These are phyloP conservation scores for Thereva unica DNA, from an alignment of 2,888 invertebrate genomes.

Conservation along the genomic window DNA sequence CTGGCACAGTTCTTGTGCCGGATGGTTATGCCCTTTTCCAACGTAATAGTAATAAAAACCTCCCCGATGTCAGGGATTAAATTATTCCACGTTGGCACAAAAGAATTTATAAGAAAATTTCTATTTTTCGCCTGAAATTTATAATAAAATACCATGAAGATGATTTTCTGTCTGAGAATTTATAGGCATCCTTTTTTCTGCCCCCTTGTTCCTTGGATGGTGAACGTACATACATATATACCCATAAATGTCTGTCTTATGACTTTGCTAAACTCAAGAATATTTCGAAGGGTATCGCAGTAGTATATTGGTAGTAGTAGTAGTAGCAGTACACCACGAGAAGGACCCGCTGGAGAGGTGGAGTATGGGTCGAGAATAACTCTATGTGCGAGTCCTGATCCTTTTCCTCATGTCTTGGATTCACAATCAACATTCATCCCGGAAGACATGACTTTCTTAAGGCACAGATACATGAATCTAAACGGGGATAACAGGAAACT, in stretches of 20 bases:
- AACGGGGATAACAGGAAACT: slow-evolving; percentile 15
- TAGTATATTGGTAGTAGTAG: too few species aligned
- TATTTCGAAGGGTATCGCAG: not conserved
- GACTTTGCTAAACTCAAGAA: slow-evolving; percentile 10
- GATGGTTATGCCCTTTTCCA: not conserved
- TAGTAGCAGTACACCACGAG: too few species aligned
- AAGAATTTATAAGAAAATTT: slow-evolving; percentile 11
- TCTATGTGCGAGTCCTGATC: not conserved
- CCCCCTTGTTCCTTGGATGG: not conserved
- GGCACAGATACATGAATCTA: slow-evolving; percentile 14
- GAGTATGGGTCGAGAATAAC: too few species aligned
- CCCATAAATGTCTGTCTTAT: slow-evolving; percentile 13
- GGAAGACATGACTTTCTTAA: slow-evolving; percentile 20
- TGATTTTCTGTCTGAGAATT: slow-evolving; percentile 28
- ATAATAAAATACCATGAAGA: slow-evolving; percentile 18
- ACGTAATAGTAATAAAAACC: not conserved
- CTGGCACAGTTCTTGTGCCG: not conserved
- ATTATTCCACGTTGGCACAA: slow-evolving; percentile 12
- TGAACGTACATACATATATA: slow-evolving; percentile 10
- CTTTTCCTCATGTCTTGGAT: slow-evolving; percentile 7
- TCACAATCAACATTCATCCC: slow-evolving; percentile 25
- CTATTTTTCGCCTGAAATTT: slow-evolving; percentile 13
- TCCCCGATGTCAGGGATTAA: not conserved
- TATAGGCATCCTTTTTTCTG: slow-evolving; percentile 13
- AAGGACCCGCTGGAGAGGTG: too few species aligned